phyloP scores from a whole-genome alignment of 2,888 invertebrate species.

The Microctonus aethiopoides region DNA sequence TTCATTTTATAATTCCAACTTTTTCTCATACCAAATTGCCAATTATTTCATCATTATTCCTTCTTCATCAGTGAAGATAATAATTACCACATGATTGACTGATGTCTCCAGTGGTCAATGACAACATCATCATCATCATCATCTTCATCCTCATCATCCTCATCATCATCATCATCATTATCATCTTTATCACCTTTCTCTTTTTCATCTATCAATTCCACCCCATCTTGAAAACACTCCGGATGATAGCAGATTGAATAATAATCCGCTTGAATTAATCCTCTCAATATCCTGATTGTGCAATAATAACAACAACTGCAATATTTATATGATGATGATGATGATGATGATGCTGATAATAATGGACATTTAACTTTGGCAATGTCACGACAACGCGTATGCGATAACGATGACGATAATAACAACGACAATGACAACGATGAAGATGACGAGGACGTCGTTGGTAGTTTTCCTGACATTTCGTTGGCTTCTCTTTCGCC shows the following conservation, averaged over 20 bases:
- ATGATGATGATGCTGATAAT: no score
- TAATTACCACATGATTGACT: background rate
- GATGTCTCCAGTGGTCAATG: conserved; percentile 11
- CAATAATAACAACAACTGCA: background rate
- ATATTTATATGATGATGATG: no score
- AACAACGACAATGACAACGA: conserved; percentile 32
- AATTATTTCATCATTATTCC: background rate
- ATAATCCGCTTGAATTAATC: background rate
- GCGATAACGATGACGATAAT: conserved; percentile 12
- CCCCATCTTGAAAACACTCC: background rate
- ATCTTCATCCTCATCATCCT: no score
- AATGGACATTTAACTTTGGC: background rate
- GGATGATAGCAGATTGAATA: background rate
- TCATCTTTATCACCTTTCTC: no score
- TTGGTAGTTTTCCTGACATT: conserved; percentile 40
- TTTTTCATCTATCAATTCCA: background rate
- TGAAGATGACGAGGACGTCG: conserved; percentile 32
- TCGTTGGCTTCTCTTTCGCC: conserved; percentile 42
- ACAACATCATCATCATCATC: conserved; percentile 9
- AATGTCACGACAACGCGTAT: background rate
- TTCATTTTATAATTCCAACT: no score
- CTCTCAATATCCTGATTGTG: background rate
- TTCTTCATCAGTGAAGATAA: background rate
- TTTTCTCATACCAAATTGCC: background rate
- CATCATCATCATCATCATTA: no score